Evolutionary conservation across 53 echinoderm and acorn worm species (phyloP), one percentile per base, ranked within the genome.

Genomic region (Paracentrotus lividus): DNA sequence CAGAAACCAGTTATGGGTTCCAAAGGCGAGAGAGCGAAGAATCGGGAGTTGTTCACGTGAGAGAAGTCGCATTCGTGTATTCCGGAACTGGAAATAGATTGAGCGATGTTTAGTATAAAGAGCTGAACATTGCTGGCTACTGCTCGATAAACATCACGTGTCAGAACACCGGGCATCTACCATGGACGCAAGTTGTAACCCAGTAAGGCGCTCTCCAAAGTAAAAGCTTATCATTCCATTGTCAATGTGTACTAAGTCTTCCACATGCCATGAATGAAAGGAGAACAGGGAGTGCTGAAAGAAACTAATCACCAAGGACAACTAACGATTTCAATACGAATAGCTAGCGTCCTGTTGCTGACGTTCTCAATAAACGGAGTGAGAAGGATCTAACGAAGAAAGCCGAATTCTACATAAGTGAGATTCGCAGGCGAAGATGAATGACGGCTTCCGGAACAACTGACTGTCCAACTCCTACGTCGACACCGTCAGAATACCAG

Each of bases 71-170:
- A 99, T 57, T 92, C 97, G 43, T 99, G 18, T 94, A 95, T 90
- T 99, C 99, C 0, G 97, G 9, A 99, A 99, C 87, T 97, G 99
- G 97, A 99, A 99, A 75, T 87, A 96, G 31, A 97, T 97, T 90
- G n/a, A n/a, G 94, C 94, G 26, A 93, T 99, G 93, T 52, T 99
- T n/a, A n/a, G 40, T 67, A 94, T 31, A 96, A 95, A 40, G 95
- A 96, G 76, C 93, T 96, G 23, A 90, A 95, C 18, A 95, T n/a
- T 97, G 96, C 38, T 99, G 60, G 97, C 97, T 42, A 93, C n/a
- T n/a, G n/a, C n/a, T 93, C 8, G 97, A 96, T 1, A 96, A 97
- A 84, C 94, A 91, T 57, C n/a, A n/a, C 84, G 99, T 0, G 97
- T 97, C 6, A n/a, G 89, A 95, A 54, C 99, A 99, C 75, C 94